These are phyloP conservation scores for Oithona nana DNA, from an alignment of 2,888 invertebrate genomes.

Conservation along the genomic window DNA sequence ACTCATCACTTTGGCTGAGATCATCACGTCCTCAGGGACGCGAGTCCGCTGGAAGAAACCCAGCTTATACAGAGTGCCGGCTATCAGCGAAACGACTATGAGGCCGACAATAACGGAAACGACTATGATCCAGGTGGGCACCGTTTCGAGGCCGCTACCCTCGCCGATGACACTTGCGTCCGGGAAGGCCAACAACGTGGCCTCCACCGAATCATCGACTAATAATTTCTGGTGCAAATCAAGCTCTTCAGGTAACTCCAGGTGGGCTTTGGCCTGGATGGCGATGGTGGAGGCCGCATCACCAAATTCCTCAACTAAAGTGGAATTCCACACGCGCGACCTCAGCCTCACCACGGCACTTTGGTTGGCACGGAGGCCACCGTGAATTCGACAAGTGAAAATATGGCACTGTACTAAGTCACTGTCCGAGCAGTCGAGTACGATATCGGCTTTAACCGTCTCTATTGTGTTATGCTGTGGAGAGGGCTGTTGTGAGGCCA, in stretches of 20 bases:
- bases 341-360: conserved; percentile 19
- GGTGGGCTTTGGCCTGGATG: conserved; percentile 19
- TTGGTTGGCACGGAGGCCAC: conserved; percentile 18
- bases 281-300: conserved; percentile 19
- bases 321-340: conserved; percentile 21
- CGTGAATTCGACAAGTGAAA: conserved; percentile 20
- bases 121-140: conserved; percentile 65
- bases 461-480: no score
- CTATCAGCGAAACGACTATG: conserved; percentile 56
- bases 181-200: background rate
- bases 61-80: conserved; percentile 63
- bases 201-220: conserved; percentile 17
- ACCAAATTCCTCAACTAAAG: conserved; percentile 21
- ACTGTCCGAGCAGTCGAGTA: background rate
- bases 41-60: conserved; percentile 42
- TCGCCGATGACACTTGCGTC: background rate
- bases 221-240: conserved; percentile 19
- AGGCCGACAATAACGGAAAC: conserved; percentile 66
- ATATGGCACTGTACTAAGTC: conserved; percentile 19
- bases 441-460: background rate
- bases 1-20: conserved; percentile 9
- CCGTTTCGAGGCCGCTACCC: conserved; percentile 22
- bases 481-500: no score
- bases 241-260: conserved; percentile 20
- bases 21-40: conserved; percentile 12